These are phyloP conservation scores for Loriculus beryllinus DNA, from an alignment of 2,797 vertebrate species.

Conservation along the genomic window DNA sequence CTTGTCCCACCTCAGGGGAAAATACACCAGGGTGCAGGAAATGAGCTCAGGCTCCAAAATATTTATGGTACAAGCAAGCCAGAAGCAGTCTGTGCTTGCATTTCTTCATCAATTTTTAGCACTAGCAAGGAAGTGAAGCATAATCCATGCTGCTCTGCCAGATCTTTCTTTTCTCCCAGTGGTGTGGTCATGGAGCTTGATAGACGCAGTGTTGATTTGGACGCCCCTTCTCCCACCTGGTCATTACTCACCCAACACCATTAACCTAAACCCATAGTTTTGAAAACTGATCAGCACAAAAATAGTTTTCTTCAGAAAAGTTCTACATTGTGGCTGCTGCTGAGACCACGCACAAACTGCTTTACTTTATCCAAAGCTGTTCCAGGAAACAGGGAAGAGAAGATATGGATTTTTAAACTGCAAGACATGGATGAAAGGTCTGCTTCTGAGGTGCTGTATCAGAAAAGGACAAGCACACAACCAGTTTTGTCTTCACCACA, in stretches of 20 bases:
- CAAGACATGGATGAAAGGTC: conserved; percentile 18
- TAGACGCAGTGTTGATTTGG: not conserved
- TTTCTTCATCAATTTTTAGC: not conserved
- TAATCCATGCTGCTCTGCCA: not conserved
- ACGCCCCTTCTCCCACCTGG: not conserved
- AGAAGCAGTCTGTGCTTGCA: not conserved
- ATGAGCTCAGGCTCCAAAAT: conserved; percentile 39
- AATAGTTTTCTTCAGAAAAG: not conserved
- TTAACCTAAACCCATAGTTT: not conserved
- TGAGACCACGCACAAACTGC: not conserved
- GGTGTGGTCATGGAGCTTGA: not conserved
- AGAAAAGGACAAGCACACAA: conserved; percentile 2
- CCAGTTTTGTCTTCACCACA: not conserved
- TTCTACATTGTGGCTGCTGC: not conserved
- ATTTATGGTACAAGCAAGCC: not conserved
- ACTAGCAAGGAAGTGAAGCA: not conserved
- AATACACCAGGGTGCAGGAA: conserved; percentile 4
- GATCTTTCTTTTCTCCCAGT: not conserved
- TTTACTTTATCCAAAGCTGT: not conserved
- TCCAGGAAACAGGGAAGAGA: not conserved
- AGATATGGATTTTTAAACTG: not conserved
- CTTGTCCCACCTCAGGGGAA: not conserved
- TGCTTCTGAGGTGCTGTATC: not conserved
- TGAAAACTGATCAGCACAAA: not conserved
- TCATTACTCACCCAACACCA: not conserved